Evolutionary conservation across 1,140 invertebrate species (phyloP).

Genomic region (Bombus breviceps): DNA sequence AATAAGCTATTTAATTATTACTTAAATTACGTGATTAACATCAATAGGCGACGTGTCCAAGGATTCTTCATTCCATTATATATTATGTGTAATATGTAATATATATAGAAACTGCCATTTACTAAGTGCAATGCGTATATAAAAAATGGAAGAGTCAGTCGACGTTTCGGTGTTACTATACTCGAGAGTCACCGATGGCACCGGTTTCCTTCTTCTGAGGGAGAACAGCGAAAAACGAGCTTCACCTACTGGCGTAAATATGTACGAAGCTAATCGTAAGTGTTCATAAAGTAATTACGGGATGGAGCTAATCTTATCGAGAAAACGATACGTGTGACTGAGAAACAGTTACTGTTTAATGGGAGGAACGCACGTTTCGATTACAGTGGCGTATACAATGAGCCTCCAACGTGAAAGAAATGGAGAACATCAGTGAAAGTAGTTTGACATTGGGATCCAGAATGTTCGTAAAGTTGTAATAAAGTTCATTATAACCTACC

Average conservation of each 20-base stretch:
- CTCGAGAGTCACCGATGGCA: neutral
- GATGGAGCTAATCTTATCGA: conserved; percentile 40
- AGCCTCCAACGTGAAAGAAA: neutral
- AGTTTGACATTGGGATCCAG: no score
- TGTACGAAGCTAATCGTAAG: conserved; percentile 56
- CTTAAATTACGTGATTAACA: neutral
- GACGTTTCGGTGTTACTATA: neutral
- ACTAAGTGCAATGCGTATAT: conserved; percentile 32
- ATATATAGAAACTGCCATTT: conserved; percentile 35
- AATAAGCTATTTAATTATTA: no score
- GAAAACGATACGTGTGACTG: conserved; percentile 18
- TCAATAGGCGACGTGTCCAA: neutral
- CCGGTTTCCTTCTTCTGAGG: neutral
- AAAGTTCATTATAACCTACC: no score
- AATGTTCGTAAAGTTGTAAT: no score
- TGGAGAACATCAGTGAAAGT: no score
- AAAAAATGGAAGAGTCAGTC: conserved; percentile 27
- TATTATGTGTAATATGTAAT: neutral
- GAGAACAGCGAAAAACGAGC: conserved; percentile 37
- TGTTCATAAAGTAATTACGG: conserved; percentile 61
- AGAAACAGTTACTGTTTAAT: conserved; percentile 18
- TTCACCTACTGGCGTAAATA: conserved; percentile 49
- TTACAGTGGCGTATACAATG: neutral
- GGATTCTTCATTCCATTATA: no score
- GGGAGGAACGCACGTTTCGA: neutral